These are phyloP conservation scores for Alligator sinensis DNA, from an alignment of 2,113 vertebrate genomes.

Conservation along the genomic window DNA sequence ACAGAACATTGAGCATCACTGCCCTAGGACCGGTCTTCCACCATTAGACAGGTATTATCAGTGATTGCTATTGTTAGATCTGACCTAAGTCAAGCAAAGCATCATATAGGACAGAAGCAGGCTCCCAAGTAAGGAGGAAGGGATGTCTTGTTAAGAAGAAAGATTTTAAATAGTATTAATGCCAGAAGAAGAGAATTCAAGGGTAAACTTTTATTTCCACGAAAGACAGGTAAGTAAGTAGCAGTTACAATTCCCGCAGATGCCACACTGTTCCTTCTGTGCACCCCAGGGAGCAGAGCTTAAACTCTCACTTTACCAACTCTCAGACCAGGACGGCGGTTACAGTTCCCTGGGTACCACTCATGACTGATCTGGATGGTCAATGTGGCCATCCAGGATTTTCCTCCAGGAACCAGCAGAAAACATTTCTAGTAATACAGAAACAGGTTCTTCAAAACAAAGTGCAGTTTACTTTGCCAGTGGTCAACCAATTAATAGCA, in stretches of 20 bases:
- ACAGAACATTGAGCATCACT: too few relatives aligned
- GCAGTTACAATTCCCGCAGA: background rate
- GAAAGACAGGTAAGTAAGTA: background rate
- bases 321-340: background rate
- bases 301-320: background rate
- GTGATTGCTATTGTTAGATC: background rate
- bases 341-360: background rate
- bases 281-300: too few relatives aligned
- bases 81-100: background rate
- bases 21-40: background rate
- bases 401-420: background rate
- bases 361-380: background rate
- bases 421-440: background rate
- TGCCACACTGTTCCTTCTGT: background rate
- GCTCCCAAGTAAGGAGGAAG: background rate
- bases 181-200: background rate
- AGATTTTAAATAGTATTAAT: background rate
- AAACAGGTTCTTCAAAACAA: background rate
- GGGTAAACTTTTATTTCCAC: background rate
- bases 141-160: background rate
- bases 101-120: background rate
- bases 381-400: background rate
- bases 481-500: too few relatives aligned
- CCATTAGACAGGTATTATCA: conserved; percentile 12
- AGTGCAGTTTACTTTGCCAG: background rate